phyloP scores from a whole-genome alignment of 1,140 invertebrate genomes.

The Macrocentrus cingulum region DNA sequence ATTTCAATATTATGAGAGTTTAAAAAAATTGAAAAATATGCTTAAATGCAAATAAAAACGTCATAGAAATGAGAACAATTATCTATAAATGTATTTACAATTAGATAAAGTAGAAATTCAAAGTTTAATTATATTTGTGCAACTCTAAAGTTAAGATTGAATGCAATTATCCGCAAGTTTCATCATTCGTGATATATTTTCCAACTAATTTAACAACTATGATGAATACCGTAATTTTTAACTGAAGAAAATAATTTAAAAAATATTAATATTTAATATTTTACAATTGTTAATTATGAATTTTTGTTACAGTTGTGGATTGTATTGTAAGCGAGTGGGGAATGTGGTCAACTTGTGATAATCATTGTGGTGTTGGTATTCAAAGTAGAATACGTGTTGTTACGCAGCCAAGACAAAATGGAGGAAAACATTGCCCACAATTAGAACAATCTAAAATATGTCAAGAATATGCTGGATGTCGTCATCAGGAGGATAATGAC shows the following conservation, averaged over 20 bases:
- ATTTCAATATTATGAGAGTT: too few species aligned
- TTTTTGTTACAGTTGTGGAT: slow-evolving; percentile 68
- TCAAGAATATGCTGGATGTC: slow-evolving; percentile 65
- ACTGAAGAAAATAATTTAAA: neutral
- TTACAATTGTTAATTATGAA: neutral
- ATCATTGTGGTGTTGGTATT: slow-evolving; percentile 73
- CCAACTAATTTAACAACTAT: too few species aligned
- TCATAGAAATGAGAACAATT: too few species aligned
- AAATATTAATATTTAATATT: neutral
- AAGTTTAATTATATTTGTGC: too few species aligned
- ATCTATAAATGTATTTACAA: too few species aligned
- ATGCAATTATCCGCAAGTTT: too few species aligned
- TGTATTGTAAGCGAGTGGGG: slow-evolving; percentile 77
- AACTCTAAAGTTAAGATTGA: too few species aligned
- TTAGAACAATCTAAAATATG: slow-evolving; percentile 73
- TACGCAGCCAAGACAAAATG: slow-evolving; percentile 67
- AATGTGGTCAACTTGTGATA: slow-evolving; percentile 74
- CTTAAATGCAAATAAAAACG: too few species aligned
- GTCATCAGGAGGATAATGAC: slow-evolving; percentile 63
- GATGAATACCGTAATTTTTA: neutral
- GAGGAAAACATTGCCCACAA: slow-evolving; percentile 74
- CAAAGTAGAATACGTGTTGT: slow-evolving; percentile 70
- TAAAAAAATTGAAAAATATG: too few species aligned
- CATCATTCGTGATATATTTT: too few species aligned
- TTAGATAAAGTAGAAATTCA: too few species aligned